Percentiles rank a stretch among this genome's conserved stretches.
Conservation (phyloP, 2,888 invertebrate genomes). For the Lasiommata megera region DNA sequence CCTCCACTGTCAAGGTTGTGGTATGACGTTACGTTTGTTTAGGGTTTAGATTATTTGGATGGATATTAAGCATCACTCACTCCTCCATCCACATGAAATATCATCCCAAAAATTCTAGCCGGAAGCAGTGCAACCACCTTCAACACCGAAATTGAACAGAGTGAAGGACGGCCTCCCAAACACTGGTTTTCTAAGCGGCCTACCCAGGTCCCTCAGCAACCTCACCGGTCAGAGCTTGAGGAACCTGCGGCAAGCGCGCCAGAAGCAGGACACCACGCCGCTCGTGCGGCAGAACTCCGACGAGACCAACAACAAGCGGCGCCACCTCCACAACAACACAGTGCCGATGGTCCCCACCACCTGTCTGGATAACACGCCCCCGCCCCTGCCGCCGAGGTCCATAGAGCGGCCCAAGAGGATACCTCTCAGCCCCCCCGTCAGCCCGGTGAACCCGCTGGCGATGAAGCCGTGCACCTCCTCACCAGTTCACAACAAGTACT, state of each 20-base stretch:
- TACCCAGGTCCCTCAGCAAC: conserved; percentile 72
- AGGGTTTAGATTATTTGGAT: not conserved
- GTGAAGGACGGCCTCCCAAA: conserved; percentile 39
- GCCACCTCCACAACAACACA: conserved; percentile 57
- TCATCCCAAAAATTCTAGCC: conserved; percentile 25
- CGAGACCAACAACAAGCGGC: conserved; percentile 46
- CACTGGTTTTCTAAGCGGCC: conserved; percentile 67
- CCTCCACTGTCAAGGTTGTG: conserved; percentile 33
- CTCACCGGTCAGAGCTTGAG: conserved; percentile 71
- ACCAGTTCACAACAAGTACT: conserved; percentile 43
- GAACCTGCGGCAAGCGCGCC: conserved; percentile 57
- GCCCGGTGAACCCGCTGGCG: conserved; percentile 47
- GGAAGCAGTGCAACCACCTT: conserved; percentile 30
- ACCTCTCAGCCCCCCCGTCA: conserved; percentile 44
- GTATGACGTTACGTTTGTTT: not conserved
- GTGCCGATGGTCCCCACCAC: conserved; percentile 69
- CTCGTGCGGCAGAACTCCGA: conserved; percentile 59
- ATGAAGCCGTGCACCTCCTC: conserved; percentile 38
- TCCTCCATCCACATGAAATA: conserved; percentile 14
- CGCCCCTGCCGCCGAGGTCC: conserved; percentile 60
- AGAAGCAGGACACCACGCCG: conserved; percentile 51
- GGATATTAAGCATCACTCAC: conserved; percentile 10
- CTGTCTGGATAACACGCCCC: conserved; percentile 64
- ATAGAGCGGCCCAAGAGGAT: conserved; percentile 54
- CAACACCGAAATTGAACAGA: conserved; percentile 34